Percentiles rank a stretch among this genome's conserved stretches.
These are phyloP conservation scores for Pangasius larnaudii DNA, from an alignment of 2,797 vertebrate genomes.

Conservation along the genomic window DNA sequence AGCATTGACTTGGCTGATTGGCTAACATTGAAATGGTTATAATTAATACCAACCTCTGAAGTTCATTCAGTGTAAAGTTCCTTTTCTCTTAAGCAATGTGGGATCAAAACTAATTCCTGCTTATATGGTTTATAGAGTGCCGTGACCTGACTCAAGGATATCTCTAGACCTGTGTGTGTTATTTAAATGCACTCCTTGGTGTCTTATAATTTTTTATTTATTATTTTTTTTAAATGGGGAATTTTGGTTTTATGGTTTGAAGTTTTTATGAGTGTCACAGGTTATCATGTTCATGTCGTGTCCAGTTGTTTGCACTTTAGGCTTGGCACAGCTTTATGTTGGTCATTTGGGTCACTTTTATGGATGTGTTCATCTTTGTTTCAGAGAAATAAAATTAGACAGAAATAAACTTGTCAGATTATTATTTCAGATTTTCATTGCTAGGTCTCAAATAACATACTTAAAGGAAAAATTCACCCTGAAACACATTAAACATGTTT, in stretches of 20 bases:
- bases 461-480: neutral
- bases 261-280: neutral
- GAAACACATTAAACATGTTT: neutral
- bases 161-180: neutral
- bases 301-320: constrained; percentile 46
- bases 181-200: neutral
- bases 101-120: neutral
- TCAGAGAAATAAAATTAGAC: constrained; percentile 44
- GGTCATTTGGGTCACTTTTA: neutral
- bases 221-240: neutral
- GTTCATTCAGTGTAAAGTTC: neutral
- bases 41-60: neutral
- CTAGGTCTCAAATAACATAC: neutral
- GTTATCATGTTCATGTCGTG: neutral
- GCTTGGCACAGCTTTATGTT: constrained; percentile 15
- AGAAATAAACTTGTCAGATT: neutral
- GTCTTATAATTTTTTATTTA: neutral
- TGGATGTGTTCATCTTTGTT: constrained; percentile 21
- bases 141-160: neutral
- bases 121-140: neutral
- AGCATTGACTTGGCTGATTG: neutral
- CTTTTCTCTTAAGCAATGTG: neutral
- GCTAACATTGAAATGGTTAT: neutral
- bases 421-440: neutral
- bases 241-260: neutral